Evolutionary conservation across 2,113 vertebrate genomes (phyloP), one percentile per base, ranked within the genome.

Genomic region (Boleophthalmus pectinirostris): DNA sequence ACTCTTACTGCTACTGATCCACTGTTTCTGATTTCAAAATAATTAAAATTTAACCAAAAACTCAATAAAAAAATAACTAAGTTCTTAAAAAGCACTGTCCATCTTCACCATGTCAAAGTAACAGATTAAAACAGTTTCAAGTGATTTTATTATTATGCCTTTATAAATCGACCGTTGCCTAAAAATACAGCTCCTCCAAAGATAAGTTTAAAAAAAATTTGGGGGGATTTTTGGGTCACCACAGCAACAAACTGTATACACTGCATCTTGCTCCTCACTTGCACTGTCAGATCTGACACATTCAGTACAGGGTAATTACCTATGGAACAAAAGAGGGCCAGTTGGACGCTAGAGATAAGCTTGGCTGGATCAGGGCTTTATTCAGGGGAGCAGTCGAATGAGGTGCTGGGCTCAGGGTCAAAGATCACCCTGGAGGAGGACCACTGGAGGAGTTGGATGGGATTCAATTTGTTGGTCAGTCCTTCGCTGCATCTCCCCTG

Each of bases 341-440:
- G 75, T 79, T 63, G 78, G 84, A 87, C 76, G 86, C 83, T 68
- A 68, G 77, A 71, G 83, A 89, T 88, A 85, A 90, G 74, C 81
- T 81, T 63, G 54, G 38, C 29, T 7, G 72, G 86, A 87, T 88
- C 86, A 66, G 70, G 79, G 70, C 79, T 91, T 87, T 87, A 81
- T 90, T 77, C 70, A 68, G 35, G 46, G 75, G 74, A 84, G 81
- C 77, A 84, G 82, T 75, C 83, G 78, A 63, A 57, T 61, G 68
- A 73, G 70, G 54, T 66, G 21, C 64, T 45, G 23, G 51, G 69
- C 73, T 80, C 23, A 5, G 35, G 83, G 68, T 74, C 86, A 87
- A 76, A 85, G 84, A 87, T 90, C 85, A 79, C 46, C 13, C 69
- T 13, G 53, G 71, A 67, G 79, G 71, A 81, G 79, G 56, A 79